A percentile compares a stretch with the other conserved stretches of the same genome.
Evolutionary conservation across 2,113 vertebrate species (phyloP).

Genomic region (Tachuris rubrigastra): DNA sequence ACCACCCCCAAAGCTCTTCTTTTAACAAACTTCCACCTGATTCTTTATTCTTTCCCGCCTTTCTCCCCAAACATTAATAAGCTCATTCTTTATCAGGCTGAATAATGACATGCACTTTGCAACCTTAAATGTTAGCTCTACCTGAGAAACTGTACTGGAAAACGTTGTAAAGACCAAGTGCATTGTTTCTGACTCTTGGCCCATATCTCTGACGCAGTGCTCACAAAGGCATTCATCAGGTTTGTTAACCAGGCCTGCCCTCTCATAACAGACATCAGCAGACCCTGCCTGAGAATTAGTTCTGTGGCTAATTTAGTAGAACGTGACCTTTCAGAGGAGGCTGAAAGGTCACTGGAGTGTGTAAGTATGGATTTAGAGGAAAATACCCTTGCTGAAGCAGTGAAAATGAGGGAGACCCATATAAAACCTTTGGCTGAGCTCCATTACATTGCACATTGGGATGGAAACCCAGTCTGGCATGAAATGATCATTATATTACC

Average conservation of each 20-base stretch:
- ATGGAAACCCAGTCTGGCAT: neutral
- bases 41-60: neutral
- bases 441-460: neutral
- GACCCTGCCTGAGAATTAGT: neutral
- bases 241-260: neutral
- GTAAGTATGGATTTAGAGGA: neutral
- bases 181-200: neutral
- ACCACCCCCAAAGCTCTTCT: neutral
- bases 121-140: neutral
- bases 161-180: neutral
- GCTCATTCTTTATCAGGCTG: neutral
- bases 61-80: neutral
- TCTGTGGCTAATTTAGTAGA: constrained; percentile 3
- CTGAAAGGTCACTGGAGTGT: neutral
- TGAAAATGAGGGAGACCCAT: neutral
- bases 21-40: neutral
- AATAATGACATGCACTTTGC: neutral
- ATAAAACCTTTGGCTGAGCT: neutral
- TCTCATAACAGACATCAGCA: neutral
- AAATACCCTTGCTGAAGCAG: neutral
- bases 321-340: constrained; percentile 5
- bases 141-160: neutral
- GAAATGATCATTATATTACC: neutral
- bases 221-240: neutral
- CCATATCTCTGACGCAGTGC: neutral